Percentiles rank a stretch among this genome's conserved stretches.
Conservation (phyloP, 2,888 invertebrate genomes). For the Saturnia japonica region DNA sequence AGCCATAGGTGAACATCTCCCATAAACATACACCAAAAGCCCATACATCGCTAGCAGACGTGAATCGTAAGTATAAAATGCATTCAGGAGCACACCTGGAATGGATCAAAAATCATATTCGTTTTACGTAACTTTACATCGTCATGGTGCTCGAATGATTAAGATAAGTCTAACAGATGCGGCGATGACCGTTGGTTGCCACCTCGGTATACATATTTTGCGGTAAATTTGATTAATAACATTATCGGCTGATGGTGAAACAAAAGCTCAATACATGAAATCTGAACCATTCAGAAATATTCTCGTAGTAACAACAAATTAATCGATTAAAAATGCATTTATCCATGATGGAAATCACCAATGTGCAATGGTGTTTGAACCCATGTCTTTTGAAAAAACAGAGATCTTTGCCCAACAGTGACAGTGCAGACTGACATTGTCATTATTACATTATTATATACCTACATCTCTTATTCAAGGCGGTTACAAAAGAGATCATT, state of each 20-base stretch:
- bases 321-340: not conserved
- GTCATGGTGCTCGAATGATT: not conserved
- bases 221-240: not conserved
- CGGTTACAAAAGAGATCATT: no score
- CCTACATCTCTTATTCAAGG: no score
- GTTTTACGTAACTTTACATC: not conserved
- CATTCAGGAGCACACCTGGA: conserved; percentile 97
- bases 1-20: conserved; percentile 99
- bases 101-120: not conserved
- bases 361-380: not conserved
- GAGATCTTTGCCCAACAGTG: not conserved
- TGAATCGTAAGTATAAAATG: conserved; percentile 97
- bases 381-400: not conserved
- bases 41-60: conserved; percentile 98
- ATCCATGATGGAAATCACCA: not conserved
- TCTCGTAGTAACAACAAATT: no score
- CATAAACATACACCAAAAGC: conserved; percentile 98
- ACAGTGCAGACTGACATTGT: no score
- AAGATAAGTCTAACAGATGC: not conserved
- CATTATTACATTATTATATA: no score
- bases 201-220: not conserved
- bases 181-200: no score
- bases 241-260: not conserved
- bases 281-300: no score
- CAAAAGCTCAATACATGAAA: no score